A percentile compares a stretch with the other conserved stretches of the same genome.
Conservation (phyloP, 2,797 vertebrate species). For the Arnoldichthys spilopterus region DNA sequence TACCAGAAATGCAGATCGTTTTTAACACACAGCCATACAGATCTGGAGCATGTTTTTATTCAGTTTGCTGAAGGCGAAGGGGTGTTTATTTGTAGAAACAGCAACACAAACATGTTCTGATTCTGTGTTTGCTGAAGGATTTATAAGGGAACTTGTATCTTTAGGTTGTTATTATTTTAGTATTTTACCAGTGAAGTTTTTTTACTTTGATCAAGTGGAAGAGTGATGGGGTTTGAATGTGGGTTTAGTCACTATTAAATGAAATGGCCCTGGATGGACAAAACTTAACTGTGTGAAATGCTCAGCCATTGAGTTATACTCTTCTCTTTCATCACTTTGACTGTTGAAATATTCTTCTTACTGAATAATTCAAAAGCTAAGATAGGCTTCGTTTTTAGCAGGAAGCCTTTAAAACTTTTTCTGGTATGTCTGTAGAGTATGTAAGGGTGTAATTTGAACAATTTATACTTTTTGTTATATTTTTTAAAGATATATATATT, state of each 20-base stretch:
- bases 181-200: no score
- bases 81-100: constrained; percentile 65
- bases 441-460: no score
- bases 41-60: constrained; percentile 48
- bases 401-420: neutral
- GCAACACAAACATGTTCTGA: neutral
- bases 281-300: neutral
- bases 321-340: neutral
- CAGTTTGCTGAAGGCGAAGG: constrained; percentile 21
- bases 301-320: neutral
- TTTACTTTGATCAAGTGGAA: neutral
- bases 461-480: neutral
- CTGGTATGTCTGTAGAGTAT: neutral
- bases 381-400: neutral
- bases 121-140: neutral
- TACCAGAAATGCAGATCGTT: constrained; percentile 6
- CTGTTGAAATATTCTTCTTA: neutral
- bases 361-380: constrained; percentile 6
- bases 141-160: neutral
- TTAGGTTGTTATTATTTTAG: neutral
- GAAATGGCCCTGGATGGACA: neutral
- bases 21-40: constrained; percentile 50
- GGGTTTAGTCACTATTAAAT: neutral
- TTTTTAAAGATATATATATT: neutral
- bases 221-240: constrained; percentile 2